Evolutionary conservation across 1,140 invertebrate genomes (phyloP).

Genomic region (Pseudomyrmex flavicornis): DNA sequence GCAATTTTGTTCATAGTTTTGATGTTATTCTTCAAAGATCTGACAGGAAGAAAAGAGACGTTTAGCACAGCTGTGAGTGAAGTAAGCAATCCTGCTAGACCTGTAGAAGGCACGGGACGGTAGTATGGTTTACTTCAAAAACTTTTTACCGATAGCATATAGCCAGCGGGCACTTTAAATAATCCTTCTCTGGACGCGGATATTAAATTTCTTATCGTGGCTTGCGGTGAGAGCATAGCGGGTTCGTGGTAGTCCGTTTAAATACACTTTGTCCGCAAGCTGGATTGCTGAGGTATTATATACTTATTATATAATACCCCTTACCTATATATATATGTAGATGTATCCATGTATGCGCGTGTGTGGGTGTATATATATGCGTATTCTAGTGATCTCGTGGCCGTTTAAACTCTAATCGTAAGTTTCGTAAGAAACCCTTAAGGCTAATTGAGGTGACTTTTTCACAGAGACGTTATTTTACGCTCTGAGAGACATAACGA

Average conservation of each 20-base stretch:
- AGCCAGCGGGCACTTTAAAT: slow-evolving; percentile 55
- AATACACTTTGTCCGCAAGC: slow-evolving; percentile 50
- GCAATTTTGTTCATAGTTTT: slow-evolving; percentile 15
- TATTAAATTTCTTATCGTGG: slow-evolving; percentile 59
- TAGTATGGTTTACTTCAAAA: slow-evolving; percentile 52
- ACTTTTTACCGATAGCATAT: slow-evolving; percentile 53
- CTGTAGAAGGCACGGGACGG: slow-evolving; percentile 1
- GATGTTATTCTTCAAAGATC: slow-evolving; percentile 10
- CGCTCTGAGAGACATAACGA: not conserved
- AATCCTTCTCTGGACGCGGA: slow-evolving; percentile 55
- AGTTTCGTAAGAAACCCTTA: slow-evolving; percentile 37
- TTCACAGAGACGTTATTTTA: slow-evolving; percentile 40
- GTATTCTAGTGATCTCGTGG: not conserved
- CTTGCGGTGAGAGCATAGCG: slow-evolving; percentile 36
- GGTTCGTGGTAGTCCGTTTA: slow-evolving; percentile 43
- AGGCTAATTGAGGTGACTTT: slow-evolving; percentile 52
- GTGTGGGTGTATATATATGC: not conserved
- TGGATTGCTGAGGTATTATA: slow-evolving; percentile 37
- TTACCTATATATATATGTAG: not conserved
- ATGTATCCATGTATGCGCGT: not conserved
- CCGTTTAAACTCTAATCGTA: slow-evolving; percentile 47
- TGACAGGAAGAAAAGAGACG: not conserved
- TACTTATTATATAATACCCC: too few relatives aligned
- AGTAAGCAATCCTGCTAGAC: slow-evolving; percentile 37
- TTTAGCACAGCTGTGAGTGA: not conserved